phyloP scores from a whole-genome alignment of 64 coral and sea anemone species.

The Montipora efflorescens region DNA sequence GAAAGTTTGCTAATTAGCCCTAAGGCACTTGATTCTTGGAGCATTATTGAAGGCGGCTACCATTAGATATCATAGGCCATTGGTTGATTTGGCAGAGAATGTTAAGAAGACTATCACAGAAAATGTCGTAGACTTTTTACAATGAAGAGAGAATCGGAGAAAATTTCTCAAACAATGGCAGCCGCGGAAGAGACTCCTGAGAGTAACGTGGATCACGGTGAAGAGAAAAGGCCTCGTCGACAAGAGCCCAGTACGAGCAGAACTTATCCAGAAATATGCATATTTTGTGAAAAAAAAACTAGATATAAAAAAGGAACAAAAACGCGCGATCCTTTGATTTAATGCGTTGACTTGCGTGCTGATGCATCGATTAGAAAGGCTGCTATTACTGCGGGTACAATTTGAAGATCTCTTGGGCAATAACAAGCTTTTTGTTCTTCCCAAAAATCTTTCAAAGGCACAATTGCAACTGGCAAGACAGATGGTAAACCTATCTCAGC shows the following conservation, averaged over 20 bases:
- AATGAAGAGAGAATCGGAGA: too few relatives aligned
- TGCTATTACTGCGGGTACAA: too few relatives aligned
- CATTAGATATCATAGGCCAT: slow-evolving; percentile 25
- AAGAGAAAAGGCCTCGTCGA: too few relatives aligned
- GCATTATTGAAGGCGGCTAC: slow-evolving; percentile 7
- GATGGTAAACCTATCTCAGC: neutral
- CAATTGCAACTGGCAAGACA: slow-evolving; percentile 6
- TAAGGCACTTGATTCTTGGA: too few relatives aligned
- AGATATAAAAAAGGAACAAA: neutral
- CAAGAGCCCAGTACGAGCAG: slow-evolving; percentile 4
- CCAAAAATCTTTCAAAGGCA: neutral
- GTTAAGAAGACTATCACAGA: slow-evolving; percentile 13
- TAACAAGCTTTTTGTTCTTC: too few relatives aligned
- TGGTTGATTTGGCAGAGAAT: slow-evolving; percentile 47
- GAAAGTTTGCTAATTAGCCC: too few relatives aligned
- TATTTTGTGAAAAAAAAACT: too few relatives aligned
- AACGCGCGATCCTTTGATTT: neutral
- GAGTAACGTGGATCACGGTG: neutral
- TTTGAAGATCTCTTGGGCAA: too few relatives aligned
- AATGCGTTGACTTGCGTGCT: neutral
- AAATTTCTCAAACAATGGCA: neutral
- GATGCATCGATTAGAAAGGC: too few relatives aligned
- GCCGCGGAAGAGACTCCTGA: neutral
- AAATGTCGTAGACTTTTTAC: neutral
- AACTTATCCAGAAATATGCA: neutral